phyloP scores from a whole-genome alignment of 2,888 invertebrate species.

The Sesamia inferens region DNA sequence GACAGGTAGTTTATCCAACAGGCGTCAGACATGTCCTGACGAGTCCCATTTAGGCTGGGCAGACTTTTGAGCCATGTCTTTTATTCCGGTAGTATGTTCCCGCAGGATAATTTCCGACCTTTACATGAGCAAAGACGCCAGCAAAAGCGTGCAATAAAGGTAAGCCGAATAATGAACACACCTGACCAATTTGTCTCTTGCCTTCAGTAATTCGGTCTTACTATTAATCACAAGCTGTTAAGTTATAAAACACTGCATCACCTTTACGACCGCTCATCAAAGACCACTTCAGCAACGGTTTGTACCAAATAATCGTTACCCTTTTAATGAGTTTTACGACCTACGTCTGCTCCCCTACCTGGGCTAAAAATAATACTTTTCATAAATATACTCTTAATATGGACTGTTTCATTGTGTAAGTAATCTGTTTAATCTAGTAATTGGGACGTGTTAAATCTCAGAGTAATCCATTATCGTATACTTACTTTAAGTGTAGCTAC shows the following conservation, averaged over 20 bases:
- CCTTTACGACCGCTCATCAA: constrained; percentile 54
- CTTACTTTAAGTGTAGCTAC: neutral
- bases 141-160: too few species aligned
- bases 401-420: constrained; percentile 8
- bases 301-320: constrained; percentile 44
- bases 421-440: constrained; percentile 25
- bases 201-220: neutral
- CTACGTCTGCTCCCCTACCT: constrained; percentile 17
- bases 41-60: too few species aligned
- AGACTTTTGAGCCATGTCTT: too few species aligned
- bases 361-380: constrained; percentile 30
- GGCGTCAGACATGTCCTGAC: too few species aligned
- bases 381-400: constrained; percentile 17
- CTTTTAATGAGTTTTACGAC: constrained; percentile 52
- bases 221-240: constrained; percentile 10
- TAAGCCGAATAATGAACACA: neutral
- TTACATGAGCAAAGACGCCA: neutral
- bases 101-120: neutral
- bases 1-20: too few species aligned
- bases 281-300: constrained; percentile 51
- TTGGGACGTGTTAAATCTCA: constrained; percentile 6
- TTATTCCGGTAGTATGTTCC: neutral
- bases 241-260: constrained; percentile 52
- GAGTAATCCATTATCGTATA: neutral
- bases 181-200: neutral